Evolutionary conservation across 2,888 invertebrate genomes (phyloP).

Genomic region (Mythimna lalbum): DNA sequence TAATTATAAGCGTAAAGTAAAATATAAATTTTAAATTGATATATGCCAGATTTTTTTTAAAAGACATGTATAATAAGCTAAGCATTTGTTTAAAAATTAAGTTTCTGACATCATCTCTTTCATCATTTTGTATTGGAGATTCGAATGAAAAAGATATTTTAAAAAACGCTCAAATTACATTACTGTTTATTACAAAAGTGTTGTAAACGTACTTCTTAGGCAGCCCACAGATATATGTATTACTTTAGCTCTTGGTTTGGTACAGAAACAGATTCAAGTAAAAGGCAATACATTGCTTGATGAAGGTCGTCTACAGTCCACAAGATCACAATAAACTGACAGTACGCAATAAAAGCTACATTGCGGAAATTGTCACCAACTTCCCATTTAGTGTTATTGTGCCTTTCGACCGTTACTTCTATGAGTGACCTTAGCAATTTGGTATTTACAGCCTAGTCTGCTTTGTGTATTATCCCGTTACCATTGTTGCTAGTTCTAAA

Average conservation of each 20-base stretch:
- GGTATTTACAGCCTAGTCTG: neutral
- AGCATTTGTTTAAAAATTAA: no score
- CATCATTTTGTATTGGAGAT: no score
- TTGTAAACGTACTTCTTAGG: neutral
- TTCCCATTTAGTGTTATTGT: conserved; percentile 30
- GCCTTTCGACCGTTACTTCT: conserved; percentile 2
- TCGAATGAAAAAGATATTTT: no score
- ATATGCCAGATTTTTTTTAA: neutral
- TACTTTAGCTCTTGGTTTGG: neutral
- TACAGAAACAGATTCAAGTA: neutral
- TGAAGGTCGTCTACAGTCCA: conserved; percentile 27
- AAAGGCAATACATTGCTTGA: neutral
- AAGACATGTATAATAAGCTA: neutral
- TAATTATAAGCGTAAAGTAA: neutral
- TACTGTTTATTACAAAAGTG: neutral
- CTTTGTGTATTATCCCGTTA: neutral
- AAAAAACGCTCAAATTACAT: no score
- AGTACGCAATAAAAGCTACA: conserved; percentile 19
- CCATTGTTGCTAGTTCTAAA: neutral
- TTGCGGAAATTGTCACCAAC: conserved; percentile 37
- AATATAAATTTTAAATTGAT: neutral
- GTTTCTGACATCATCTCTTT: no score
- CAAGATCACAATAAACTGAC: conserved; percentile 24
- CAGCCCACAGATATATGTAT: neutral
- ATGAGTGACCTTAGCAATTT: conserved; percentile 25